Evolutionary conservation across 2,888 invertebrate species (phyloP).

Genomic region (Venusia cambrica): DNA sequence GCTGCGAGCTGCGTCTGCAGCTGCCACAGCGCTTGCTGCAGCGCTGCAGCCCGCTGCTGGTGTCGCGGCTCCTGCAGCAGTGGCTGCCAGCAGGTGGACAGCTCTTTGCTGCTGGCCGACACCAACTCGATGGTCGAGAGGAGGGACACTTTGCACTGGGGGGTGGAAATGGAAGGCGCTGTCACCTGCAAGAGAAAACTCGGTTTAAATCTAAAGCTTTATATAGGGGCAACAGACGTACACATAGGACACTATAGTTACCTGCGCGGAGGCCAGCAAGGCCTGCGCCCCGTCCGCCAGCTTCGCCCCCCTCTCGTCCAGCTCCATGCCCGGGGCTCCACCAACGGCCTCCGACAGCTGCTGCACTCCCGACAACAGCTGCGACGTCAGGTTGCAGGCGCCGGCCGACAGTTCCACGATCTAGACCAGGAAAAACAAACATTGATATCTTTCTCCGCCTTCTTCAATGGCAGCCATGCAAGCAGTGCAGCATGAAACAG

Average conservation of each 20-base stretch:
- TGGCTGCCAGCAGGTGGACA: constrained; percentile 23
- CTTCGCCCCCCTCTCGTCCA: constrained; percentile 34
- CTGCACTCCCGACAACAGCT: constrained; percentile 38
- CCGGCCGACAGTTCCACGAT: constrained; percentile 37
- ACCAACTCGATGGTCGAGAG: constrained; percentile 35
- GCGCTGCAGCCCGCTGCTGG: constrained; percentile 11
- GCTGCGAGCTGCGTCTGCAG: constrained; percentile 28
- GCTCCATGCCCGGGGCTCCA: constrained; percentile 25
- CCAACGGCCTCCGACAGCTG: constrained; percentile 33
- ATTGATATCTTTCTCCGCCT: too few relatives aligned
- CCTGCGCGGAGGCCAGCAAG: constrained; percentile 41
- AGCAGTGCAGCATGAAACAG: too few relatives aligned
- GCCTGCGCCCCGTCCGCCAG: constrained; percentile 36
- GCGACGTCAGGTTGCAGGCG: constrained; percentile 38
- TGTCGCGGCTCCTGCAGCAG: constrained; percentile 19
- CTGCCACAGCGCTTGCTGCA: constrained; percentile 25
- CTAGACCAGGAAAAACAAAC: constrained; percentile 25
- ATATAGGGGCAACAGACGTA: too few relatives aligned
- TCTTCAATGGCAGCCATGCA: too few relatives aligned
- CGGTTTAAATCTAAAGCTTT: too few relatives aligned
- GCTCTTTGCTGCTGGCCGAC: constrained; percentile 22
- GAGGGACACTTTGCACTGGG: constrained; percentile 36
- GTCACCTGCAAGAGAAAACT: constrained; percentile 42
- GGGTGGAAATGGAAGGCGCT: constrained; percentile 38
- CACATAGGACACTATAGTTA: too few relatives aligned